Evolutionary conservation across 2,888 invertebrate genomes (phyloP).

Genomic region (Ischnura elegans): DNA sequence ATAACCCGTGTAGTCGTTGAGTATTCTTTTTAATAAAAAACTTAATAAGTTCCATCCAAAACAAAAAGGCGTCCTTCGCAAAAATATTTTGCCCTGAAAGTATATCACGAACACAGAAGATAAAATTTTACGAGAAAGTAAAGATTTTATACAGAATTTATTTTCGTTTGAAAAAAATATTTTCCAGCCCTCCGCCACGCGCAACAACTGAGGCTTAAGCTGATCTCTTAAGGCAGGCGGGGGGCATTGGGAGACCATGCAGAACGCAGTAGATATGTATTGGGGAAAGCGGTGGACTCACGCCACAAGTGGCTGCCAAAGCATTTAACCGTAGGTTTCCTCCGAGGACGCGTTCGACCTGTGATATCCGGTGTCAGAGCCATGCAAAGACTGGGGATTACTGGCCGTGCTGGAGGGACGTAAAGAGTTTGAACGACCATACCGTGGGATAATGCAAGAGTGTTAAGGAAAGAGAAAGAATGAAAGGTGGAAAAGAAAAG

Average conservation of each 20-base stretch:
- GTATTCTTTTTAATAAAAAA: no score
- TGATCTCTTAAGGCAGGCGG: not conserved
- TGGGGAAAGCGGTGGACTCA: no score
- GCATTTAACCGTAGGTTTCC: not conserved
- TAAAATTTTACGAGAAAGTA: no score
- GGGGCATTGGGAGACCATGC: not conserved
- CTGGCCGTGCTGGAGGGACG: not conserved
- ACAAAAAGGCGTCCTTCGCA: no score
- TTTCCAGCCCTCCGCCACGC: not conserved
- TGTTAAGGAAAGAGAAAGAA: not conserved
- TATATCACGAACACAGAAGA: no score
- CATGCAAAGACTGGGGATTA: conserved; percentile 17
- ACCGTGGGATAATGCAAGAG: not conserved
- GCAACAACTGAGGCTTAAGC: not conserved
- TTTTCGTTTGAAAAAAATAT: not conserved
- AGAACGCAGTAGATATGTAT: not conserved
- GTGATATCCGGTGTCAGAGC: not conserved
- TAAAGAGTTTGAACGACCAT: not conserved
- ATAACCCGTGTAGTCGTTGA: no score
- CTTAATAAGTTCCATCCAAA: no score
- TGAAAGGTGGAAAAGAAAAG: not conserved
- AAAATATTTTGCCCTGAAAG: no score
- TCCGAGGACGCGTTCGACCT: not conserved
- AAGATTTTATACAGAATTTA: not conserved
- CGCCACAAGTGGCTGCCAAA: conserved; percentile 15